Percentiles rank a stretch among this genome's conserved stretches.
Conservation (phyloP, 2,113 vertebrate genomes). For the Nerophis ophidion region DNA sequence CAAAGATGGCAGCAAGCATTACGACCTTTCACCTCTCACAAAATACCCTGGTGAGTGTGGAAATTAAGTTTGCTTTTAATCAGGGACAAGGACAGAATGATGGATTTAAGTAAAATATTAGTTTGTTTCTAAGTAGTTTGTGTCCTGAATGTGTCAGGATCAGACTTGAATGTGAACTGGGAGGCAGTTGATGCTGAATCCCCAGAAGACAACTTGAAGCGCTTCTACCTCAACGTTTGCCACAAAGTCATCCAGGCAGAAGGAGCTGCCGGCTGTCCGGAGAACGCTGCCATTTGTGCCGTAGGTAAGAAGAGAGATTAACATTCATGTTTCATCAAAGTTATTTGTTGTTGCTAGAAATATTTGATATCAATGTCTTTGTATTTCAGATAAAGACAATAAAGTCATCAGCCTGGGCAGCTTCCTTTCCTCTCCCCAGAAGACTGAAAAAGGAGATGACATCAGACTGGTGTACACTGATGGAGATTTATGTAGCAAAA, state of each 20-base stretch:
- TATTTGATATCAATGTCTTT: background rate
- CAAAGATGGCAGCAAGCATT: conserved; percentile 73
- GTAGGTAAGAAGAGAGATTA: conserved; percentile 74
- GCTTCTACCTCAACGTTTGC: conserved; percentile 87
- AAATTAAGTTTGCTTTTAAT: background rate
- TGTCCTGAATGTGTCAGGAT: conserved; percentile 60
- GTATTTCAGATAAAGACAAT: conserved; percentile 67
- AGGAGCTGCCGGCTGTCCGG: conserved; percentile 69
- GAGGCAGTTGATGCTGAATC: conserved; percentile 77
- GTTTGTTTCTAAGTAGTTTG: background rate
- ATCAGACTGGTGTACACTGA: conserved; percentile 81
- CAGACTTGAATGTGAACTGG: conserved; percentile 77
- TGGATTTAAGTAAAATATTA: background rate
- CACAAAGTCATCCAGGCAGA: conserved; percentile 76
- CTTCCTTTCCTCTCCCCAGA: conserved; percentile 80
- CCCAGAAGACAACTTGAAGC: conserved; percentile 53
- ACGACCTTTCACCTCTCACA: conserved; percentile 82
- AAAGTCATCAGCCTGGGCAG: conserved; percentile 76
- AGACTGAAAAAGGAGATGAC: conserved; percentile 71
- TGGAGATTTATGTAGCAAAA: conserved; percentile 74
- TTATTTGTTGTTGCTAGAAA: too few species aligned
- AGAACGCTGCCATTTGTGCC: conserved; percentile 80
- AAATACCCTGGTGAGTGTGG: conserved; percentile 75
- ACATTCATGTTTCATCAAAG: too few species aligned
- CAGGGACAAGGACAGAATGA: background rate